A percentile compares a stretch with the other conserved stretches of the same genome.
Conservation (phyloP, 1,140 invertebrate genomes). For the Euglossa dilemma region DNA sequence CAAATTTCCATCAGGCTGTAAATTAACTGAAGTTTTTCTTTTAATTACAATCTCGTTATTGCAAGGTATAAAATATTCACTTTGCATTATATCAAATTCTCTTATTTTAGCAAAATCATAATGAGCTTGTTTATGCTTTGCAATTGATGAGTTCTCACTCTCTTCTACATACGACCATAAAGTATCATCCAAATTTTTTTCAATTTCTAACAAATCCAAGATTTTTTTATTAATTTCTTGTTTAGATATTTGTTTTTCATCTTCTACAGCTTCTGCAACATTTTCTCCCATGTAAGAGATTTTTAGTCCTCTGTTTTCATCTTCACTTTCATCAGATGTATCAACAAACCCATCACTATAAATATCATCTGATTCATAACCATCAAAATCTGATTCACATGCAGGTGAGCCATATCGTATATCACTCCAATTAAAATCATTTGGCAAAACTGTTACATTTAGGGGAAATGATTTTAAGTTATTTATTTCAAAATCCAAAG, state of each 20-base stretch:
- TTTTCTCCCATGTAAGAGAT: conserved; percentile 93
- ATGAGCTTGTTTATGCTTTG: conserved; percentile 68
- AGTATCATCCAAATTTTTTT: conserved; percentile 72
- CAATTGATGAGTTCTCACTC: conserved; percentile 58
- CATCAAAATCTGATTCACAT: conserved; percentile 78
- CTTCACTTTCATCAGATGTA: conserved; percentile 75
- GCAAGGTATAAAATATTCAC: conserved; percentile 70
- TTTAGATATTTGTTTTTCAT: conserved; percentile 81
- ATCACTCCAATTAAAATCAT: conserved; percentile 74
- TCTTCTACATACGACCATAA: conserved; percentile 69
- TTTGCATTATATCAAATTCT: conserved; percentile 67
- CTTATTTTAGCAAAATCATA: conserved; percentile 69
- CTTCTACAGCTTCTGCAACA: conserved; percentile 92
- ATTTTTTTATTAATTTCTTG: conserved; percentile 77
- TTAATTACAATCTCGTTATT: conserved; percentile 71
- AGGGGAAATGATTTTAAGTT: conserved; percentile 69
- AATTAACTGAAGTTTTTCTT: conserved; percentile 62
- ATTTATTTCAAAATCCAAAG: conserved; percentile 66
- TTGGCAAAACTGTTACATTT: conserved; percentile 69
- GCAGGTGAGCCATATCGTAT: conserved; percentile 76
- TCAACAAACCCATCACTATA: conserved; percentile 77
- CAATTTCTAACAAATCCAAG: conserved; percentile 73
- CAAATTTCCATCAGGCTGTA: neutral
- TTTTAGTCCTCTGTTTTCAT: conserved; percentile 83
- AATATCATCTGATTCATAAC: conserved; percentile 80